Conservation (phyloP, 1,140 invertebrate genomes). For the Conopomorpha cramerella region DNA sequence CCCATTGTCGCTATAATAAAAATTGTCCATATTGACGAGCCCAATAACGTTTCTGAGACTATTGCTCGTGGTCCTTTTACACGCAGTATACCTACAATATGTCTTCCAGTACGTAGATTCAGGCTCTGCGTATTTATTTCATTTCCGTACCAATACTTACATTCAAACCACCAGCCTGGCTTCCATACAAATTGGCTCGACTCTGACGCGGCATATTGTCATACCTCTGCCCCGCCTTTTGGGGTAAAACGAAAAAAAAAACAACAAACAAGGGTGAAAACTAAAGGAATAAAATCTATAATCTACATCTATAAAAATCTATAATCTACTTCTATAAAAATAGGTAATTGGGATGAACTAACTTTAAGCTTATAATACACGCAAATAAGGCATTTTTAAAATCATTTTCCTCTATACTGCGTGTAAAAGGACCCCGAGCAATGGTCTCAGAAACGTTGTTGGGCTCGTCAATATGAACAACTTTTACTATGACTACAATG, state of each 20-base stretch:
- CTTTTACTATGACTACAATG: no score
- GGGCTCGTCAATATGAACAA: no score
- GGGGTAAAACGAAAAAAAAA: slow-evolving; percentile 16
- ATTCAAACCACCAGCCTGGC: slow-evolving; percentile 16
- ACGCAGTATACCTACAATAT: background rate
- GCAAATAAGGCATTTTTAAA: no score
- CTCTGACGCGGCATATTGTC: slow-evolving; percentile 27
- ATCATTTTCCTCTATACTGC: no score
- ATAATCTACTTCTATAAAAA: background rate
- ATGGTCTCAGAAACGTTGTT: no score
- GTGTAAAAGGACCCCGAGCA: no score
- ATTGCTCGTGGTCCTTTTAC: background rate
- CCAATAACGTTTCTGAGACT: no score
- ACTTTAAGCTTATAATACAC: no score
- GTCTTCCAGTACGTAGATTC: no score
- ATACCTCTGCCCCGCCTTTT: slow-evolving; percentile 47
- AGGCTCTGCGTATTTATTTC: background rate
- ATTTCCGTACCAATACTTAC: background rate
- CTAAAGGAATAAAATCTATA: slow-evolving; percentile 6
- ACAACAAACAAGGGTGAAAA: slow-evolving; percentile 9
- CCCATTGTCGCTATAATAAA: no score
- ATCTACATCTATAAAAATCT: background rate
- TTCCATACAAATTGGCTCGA: slow-evolving; percentile 32
- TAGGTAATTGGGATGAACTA: background rate
- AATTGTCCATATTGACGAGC: no score